phyloP scores from a whole-genome alignment of 2,888 invertebrate species.

The Boloria euphrosyne region DNA sequence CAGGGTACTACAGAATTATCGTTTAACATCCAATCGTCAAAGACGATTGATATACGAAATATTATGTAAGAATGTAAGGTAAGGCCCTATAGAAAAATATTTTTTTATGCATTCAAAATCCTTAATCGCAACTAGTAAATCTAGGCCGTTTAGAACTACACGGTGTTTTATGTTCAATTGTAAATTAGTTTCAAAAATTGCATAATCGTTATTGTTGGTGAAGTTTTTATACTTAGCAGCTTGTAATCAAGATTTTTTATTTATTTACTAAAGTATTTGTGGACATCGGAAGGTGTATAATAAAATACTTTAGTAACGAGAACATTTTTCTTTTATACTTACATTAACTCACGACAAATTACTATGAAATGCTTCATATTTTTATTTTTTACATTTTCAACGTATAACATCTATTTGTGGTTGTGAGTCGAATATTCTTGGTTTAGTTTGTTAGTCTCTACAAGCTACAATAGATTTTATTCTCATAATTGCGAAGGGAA shows the following conservation, averaged over 20 bases:
- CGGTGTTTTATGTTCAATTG: slow-evolving; percentile 44
- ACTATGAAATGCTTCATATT: slow-evolving; percentile 6
- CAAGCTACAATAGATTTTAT: neutral
- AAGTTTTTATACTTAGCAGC: slow-evolving; percentile 75
- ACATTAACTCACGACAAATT: neutral
- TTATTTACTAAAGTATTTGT: slow-evolving; percentile 67
- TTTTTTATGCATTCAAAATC: slow-evolving; percentile 81
- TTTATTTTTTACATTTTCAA: slow-evolving; percentile 8
- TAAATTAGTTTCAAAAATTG: slow-evolving; percentile 68
- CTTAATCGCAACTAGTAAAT: slow-evolving; percentile 62
- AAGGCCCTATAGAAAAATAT: slow-evolving; percentile 80
- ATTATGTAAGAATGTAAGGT: slow-evolving; percentile 79
- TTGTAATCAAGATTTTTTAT: slow-evolving; percentile 74
- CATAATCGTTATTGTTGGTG: slow-evolving; percentile 77
- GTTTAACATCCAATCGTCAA: slow-evolving; percentile 76
- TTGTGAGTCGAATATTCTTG: neutral
- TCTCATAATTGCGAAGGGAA: neutral
- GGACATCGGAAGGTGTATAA: slow-evolving; percentile 72
- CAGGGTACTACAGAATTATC: slow-evolving; percentile 61
- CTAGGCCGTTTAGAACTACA: slow-evolving; percentile 13
- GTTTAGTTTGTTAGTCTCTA: neutral
- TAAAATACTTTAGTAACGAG: slow-evolving; percentile 73
- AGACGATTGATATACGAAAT: slow-evolving; percentile 79
- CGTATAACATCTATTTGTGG: neutral
- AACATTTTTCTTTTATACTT: slow-evolving; percentile 58